Evolutionary conservation across 2,888 invertebrate genomes (phyloP).

Genomic region (Drosophila rellima): DNA sequence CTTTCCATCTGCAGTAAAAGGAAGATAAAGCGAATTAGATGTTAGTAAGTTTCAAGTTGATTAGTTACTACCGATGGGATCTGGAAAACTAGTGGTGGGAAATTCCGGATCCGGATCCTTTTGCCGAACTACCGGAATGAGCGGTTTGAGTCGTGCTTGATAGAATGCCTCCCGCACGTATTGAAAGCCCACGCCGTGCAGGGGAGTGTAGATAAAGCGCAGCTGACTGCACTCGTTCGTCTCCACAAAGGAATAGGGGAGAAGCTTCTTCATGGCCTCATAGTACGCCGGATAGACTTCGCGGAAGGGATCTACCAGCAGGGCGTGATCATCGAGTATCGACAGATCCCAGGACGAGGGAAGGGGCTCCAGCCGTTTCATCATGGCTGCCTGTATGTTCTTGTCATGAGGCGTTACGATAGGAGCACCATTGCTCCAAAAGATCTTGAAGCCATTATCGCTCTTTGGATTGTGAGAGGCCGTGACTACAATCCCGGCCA

Average conservation of each 20-base stretch:
- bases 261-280: conserved; percentile 87
- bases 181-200: conserved; percentile 98
- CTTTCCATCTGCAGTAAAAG: conserved; percentile 89
- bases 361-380: conserved; percentile 92
- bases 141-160: conserved; percentile 89
- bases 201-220: conserved; percentile 95
- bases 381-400: conserved; percentile 92
- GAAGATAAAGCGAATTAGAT: neutral
- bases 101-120: conserved; percentile 97
- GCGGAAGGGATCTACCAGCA: conserved; percentile 90
- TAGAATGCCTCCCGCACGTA: conserved; percentile 92
- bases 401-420: conserved; percentile 96
- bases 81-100: conserved; percentile 92
- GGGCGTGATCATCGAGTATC: conserved; percentile 86
- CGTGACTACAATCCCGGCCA: conserved; percentile 96
- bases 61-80: conserved; percentile 90
- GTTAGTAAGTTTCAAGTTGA: neutral
- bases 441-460: conserved; percentile 99
- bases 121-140: conserved; percentile 88
- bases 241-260: conserved; percentile 87
- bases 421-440: conserved; percentile 97
- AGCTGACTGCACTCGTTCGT: conserved; percentile 88
- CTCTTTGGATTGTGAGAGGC: conserved; percentile 98
- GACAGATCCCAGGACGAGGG: conserved; percentile 92
- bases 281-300: conserved; percentile 90